Base-by-base conservation (phyloP, 64 coral and sea anemone genomes). In the Trachythela sp. region DNA sequence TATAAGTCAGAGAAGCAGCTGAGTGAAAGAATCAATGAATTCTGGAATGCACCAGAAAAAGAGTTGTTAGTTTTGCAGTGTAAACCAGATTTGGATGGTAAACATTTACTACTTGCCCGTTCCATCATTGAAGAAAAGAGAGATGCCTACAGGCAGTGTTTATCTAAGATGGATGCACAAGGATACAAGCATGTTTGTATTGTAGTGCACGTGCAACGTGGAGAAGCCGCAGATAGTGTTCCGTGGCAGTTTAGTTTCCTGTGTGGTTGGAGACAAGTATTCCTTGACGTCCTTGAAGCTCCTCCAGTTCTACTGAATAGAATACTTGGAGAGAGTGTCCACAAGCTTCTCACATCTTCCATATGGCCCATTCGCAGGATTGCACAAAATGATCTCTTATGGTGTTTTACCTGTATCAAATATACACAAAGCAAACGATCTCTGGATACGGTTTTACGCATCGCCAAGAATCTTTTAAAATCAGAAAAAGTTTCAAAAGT, bases 1-100 rank as follows among this genome's bases (percentile, higher is more conserved):
- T 95, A 92, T 48, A 95, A 95, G 91, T 95, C 94, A 10, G 91
- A 95, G 49, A 92, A 92, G 68, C 71, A 95, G 20, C 56, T 95
- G 42, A 85, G 90, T 90, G 36, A 91, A 95, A 48, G 86, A 94
- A 77, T 88, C 90, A 30, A 52, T 88, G 24, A 48, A 52, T 80
- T 80, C 33, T 80, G 75, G 75, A 37, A 13, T 80, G 9, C 37
- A 37, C 1, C 75, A 0, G 75, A 80, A 39, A 80, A 80, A 80
- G 75, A 80, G 38, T 37, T 80, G 75, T 80, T 80, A 22, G 75
- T 80, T 15, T 39, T 80, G 75, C 75, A 80, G 75, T 80, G 75
- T 36, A 80, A 35, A 36, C 75, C 75, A 36, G 38, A 80, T 15
- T 18, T 80, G 33, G 75, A 80, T 39, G 75, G 31, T 20, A 9